Conservation (phyloP, 2,888 invertebrate species). For the Drosophila nigritarsus region DNA sequence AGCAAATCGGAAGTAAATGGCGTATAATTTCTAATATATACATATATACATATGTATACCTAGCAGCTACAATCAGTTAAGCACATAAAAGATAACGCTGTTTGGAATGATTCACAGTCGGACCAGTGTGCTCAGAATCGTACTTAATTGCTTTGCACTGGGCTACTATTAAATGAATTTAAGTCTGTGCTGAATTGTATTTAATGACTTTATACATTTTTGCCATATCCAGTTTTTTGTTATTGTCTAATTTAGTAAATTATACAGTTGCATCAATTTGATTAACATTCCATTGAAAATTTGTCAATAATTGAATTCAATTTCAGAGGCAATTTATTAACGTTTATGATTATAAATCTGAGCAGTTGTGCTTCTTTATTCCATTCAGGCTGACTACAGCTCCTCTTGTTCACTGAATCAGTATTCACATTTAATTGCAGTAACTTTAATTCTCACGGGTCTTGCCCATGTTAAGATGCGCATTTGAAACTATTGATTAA, state of each 20-base stretch:
- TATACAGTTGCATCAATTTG: slow-evolving; percentile 22
- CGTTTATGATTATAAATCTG: slow-evolving; percentile 5
- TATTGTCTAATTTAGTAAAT: slow-evolving; percentile 32
- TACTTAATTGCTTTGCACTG: slow-evolving; percentile 13
- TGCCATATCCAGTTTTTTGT: background rate
- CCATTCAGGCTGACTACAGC: background rate
- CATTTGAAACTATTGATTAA: background rate
- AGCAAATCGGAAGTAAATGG: slow-evolving; percentile 32
- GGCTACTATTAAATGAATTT: slow-evolving; percentile 9
- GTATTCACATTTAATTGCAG: background rate
- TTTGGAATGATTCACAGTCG: slow-evolving; percentile 4
- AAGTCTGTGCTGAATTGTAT: slow-evolving; percentile 19
- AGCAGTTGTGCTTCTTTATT: background rate
- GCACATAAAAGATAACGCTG: background rate
- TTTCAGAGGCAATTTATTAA: slow-evolving; percentile 9
- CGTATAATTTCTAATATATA: slow-evolving; percentile 1
- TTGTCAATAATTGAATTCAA: slow-evolving; percentile 14
- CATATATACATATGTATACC: background rate
- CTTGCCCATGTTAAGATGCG: background rate
- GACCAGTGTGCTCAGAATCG: background rate
- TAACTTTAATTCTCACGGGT: background rate
- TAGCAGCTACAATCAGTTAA: background rate
- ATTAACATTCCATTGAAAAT: slow-evolving; percentile 20
- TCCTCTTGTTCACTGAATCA: background rate
- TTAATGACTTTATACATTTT: slow-evolving; percentile 23